phyloP scores from a whole-genome alignment of 2,113 vertebrate genomes.

The Sciurus niger region DNA sequence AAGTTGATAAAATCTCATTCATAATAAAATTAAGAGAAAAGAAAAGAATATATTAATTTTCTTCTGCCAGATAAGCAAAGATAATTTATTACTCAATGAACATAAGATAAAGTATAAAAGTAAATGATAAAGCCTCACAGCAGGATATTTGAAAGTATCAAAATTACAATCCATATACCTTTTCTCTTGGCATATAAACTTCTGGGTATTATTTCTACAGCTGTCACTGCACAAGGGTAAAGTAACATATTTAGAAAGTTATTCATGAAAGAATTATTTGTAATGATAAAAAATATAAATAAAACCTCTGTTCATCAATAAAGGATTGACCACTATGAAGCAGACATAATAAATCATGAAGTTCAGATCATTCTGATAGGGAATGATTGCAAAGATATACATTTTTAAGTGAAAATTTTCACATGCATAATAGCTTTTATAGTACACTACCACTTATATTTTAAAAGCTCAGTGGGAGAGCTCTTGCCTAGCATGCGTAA shows the following conservation, averaged over 20 bases:
- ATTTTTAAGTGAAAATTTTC: background rate
- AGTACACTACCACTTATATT: background rate
- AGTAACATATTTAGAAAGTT: background rate
- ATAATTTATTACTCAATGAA: background rate
- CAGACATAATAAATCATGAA: background rate
- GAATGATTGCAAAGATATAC: background rate
- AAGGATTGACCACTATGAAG: background rate
- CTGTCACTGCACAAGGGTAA: background rate
- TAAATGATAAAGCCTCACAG: background rate
- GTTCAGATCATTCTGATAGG: background rate
- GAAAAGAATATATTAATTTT: background rate
- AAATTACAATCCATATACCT: background rate
- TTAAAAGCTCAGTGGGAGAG: background rate
- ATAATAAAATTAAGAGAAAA: background rate
- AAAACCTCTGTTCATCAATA: background rate
- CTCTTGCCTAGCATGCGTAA: background rate
- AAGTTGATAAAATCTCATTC: background rate
- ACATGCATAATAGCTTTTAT: background rate
- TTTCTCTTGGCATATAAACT: background rate
- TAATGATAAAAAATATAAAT: conserved; percentile 17
- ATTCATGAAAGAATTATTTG: background rate
- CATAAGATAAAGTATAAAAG: background rate
- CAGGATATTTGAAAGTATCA: background rate
- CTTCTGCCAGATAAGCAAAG: background rate
- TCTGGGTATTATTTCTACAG: background rate